Evolutionary conservation across 2,113 vertebrate genomes (phyloP).

Genomic region (Cairina moschata): DNA sequence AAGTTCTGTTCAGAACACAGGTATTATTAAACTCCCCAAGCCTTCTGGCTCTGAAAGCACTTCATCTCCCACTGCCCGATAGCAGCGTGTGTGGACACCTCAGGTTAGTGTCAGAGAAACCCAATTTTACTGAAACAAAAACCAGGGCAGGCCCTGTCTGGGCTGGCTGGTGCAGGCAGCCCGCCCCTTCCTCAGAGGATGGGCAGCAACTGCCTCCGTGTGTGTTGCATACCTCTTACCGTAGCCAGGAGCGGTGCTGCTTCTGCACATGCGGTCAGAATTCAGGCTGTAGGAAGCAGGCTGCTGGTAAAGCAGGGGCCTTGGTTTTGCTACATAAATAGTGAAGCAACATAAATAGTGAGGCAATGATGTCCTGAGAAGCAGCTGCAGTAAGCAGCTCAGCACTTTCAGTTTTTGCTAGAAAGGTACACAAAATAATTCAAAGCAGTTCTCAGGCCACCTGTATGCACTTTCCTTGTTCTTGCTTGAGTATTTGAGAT

Average conservation of each 20-base stretch:
- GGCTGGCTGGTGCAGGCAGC: fast-evolving
- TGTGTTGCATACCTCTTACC: fast-evolving
- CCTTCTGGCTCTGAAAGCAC: not conserved
- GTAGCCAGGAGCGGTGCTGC: fast-evolving
- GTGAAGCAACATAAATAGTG: not conserved
- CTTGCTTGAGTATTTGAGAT: not conserved
- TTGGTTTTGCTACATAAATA: not conserved
- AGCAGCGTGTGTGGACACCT: fast-evolving
- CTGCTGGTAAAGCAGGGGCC: fast-evolving
- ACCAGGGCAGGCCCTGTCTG: not conserved
- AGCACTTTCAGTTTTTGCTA: not conserved
- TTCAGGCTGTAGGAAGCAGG: not conserved
- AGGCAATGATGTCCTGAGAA: not conserved
- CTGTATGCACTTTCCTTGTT: not conserved
- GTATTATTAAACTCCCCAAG: not conserved
- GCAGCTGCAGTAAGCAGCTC: fast-evolving
- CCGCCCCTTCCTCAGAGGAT: fast-evolving
- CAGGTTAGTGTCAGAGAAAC: not conserved
- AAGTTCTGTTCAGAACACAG: not conserved
- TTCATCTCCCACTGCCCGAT: not conserved
- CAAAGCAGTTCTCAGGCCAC: not conserved
- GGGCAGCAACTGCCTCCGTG: fast-evolving
- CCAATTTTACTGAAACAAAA: not conserved
- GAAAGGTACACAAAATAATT: not conserved
- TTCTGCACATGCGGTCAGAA: fast-evolving